A percentile compares a stretch with the other conserved stretches of the same genome.
These are phyloP conservation scores for Papilio demoleus DNA, from an alignment of 2,888 invertebrate species.

Conservation along the genomic window DNA sequence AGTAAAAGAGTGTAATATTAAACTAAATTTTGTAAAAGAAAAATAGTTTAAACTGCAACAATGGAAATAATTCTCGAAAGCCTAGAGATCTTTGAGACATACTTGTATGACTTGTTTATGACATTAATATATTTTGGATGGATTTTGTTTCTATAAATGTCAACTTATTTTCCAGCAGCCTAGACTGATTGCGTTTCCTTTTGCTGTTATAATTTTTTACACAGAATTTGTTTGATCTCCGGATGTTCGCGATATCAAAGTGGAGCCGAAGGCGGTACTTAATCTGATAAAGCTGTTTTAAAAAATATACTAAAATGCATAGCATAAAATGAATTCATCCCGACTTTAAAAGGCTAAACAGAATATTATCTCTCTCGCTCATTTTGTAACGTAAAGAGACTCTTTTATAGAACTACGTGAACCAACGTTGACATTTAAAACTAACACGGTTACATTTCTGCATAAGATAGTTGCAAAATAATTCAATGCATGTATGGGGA, in stretches of 20 bases:
- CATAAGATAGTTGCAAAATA: conserved; percentile 34
- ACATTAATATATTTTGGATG: neutral
- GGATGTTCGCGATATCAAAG: conserved; percentile 72
- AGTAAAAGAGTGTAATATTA: neutral
- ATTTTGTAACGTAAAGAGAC: conserved; percentile 4
- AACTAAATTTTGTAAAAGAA: neutral
- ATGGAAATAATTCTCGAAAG: neutral
- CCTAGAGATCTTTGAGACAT: neutral
- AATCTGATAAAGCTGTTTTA: conserved; percentile 69
- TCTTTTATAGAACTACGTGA: conserved; percentile 19
- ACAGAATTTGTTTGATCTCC: conserved; percentile 64
- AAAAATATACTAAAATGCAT: conserved; percentile 39
- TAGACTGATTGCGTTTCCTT: conserved; percentile 36
- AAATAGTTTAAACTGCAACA: neutral
- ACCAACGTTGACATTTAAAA: conserved; percentile 21
- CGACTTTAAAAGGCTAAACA: conserved; percentile 10
- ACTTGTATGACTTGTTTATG: neutral
- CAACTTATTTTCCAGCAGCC: conserved; percentile 25
- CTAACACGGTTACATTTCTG: neutral
- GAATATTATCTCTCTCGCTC: conserved; percentile 22
- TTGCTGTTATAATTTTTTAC: conserved; percentile 37
- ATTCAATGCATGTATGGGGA: conserved; percentile 32
- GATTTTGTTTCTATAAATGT: neutral
- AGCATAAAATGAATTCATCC: conserved; percentile 32
- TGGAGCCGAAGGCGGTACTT: conserved; percentile 59